These are phyloP conservation scores for Poecile atricapillus DNA, from an alignment of 2,113 vertebrate genomes.

Conservation along the genomic window DNA sequence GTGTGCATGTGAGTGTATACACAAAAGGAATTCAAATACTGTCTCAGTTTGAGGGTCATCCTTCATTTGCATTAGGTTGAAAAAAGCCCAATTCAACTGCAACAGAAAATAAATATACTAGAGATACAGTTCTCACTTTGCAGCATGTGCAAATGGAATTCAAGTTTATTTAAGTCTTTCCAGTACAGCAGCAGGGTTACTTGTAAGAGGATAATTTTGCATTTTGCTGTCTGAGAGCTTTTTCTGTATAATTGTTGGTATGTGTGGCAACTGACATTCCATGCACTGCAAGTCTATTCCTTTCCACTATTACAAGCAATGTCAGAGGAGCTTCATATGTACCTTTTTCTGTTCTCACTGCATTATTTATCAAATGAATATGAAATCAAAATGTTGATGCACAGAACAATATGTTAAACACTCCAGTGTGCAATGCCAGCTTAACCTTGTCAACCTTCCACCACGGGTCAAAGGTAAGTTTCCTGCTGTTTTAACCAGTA, in stretches of 20 bases:
- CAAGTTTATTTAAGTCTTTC: constrained; percentile 27
- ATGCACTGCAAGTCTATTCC: neutral
- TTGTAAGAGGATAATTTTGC: constrained; percentile 26
- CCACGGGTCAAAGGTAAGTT: neutral
- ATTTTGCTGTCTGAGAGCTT: constrained; percentile 46
- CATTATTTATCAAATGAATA: constrained; percentile 65
- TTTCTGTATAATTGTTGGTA: constrained; percentile 41
- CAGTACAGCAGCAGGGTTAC: neutral
- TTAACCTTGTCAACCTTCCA: neutral
- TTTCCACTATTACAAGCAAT: constrained; percentile 39
- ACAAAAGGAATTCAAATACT: neutral
- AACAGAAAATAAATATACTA: neutral
- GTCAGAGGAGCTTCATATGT: constrained; percentile 29
- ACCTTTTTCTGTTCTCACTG: constrained; percentile 58
- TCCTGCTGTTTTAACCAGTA: neutral
- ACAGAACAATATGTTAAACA: constrained; percentile 41
- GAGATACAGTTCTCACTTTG: neutral
- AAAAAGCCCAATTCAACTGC: neutral
- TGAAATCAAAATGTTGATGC: constrained; percentile 40
- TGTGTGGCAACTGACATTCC: constrained; percentile 37
- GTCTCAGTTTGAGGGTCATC: neutral
- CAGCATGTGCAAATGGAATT: constrained; percentile 26
- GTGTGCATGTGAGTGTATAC: fast-evolving
- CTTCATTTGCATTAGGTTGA: neutral
- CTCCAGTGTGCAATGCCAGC: neutral